These are phyloP conservation scores for Serrognathus titanus DNA, from an alignment of 2,888 invertebrate species.

Conservation along the genomic window DNA sequence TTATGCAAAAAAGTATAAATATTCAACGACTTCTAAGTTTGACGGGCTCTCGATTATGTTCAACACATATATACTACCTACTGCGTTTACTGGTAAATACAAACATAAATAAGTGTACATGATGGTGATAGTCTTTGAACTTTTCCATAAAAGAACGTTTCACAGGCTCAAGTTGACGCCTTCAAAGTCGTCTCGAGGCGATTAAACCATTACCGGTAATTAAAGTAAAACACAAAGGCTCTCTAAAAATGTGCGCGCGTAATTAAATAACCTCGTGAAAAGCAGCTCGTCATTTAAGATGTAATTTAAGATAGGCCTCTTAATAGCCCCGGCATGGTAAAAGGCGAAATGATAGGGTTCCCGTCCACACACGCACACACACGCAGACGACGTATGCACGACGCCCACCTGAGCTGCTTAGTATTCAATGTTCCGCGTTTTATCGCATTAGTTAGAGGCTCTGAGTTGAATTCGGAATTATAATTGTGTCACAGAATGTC, in stretches of 20 bases:
- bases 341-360: background rate
- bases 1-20: too few relatives aligned
- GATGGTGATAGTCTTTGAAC: too few relatives aligned
- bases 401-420: conserved; percentile 13
- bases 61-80: too few relatives aligned
- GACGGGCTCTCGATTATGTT: too few relatives aligned
- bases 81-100: too few relatives aligned
- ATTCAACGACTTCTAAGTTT: too few relatives aligned
- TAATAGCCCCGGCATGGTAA: too few relatives aligned
- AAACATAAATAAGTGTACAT: too few relatives aligned
- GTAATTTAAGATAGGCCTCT: background rate
- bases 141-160: too few relatives aligned
- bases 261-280: background rate
- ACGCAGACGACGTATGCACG: background rate
- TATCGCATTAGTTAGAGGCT: conserved; percentile 12
- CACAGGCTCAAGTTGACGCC: too few relatives aligned
- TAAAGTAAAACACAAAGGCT: background rate
- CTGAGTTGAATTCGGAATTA: conserved; percentile 3
- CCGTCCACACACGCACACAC: conserved; percentile 1
- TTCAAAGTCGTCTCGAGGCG: too few relatives aligned
- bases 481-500: conserved; percentile 3
- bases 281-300: background rate
- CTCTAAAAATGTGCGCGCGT: background rate
- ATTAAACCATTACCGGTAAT: too few relatives aligned
- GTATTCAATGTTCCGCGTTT: conserved; percentile 14